Conservation (phyloP, 2,113 vertebrate species). For the Lophochroa leadbeateri region DNA sequence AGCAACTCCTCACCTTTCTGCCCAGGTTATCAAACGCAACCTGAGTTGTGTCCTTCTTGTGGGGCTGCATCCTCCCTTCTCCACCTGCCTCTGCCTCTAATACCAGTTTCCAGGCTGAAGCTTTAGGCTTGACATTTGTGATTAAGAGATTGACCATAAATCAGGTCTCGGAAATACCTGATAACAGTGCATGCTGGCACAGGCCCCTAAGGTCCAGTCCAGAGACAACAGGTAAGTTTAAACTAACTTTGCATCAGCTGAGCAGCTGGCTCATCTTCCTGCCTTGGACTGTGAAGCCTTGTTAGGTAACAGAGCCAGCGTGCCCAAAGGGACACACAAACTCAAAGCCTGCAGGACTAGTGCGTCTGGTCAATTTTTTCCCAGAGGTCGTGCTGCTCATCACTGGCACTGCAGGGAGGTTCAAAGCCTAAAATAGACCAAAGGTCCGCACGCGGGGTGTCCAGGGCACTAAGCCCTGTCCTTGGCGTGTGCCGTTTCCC, state of each 20-base stretch:
- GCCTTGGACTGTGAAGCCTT: background rate
- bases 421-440: background rate
- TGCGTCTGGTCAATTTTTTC: background rate
- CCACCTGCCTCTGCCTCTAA: background rate
- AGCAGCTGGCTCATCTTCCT: background rate
- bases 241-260: background rate
- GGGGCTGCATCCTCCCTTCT: background rate
- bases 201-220: rapidly evolving
- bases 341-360: background rate
- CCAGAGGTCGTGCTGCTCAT: background rate
- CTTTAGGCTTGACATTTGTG: background rate
- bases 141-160: background rate
- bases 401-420: background rate
- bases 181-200: rapidly evolving
- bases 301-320: rapidly evolving
- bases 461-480: background rate
- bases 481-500: background rate
- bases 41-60: rapidly evolving
- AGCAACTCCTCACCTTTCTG: background rate
- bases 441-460: background rate
- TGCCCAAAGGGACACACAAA: rapidly evolving
- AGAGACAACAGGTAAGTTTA: background rate
- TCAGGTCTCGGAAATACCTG: background rate
- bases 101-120: background rate
- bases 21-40: background rate